Conservation (phyloP, 1,140 invertebrate genomes). For the Cotesia vestalis region DNA sequence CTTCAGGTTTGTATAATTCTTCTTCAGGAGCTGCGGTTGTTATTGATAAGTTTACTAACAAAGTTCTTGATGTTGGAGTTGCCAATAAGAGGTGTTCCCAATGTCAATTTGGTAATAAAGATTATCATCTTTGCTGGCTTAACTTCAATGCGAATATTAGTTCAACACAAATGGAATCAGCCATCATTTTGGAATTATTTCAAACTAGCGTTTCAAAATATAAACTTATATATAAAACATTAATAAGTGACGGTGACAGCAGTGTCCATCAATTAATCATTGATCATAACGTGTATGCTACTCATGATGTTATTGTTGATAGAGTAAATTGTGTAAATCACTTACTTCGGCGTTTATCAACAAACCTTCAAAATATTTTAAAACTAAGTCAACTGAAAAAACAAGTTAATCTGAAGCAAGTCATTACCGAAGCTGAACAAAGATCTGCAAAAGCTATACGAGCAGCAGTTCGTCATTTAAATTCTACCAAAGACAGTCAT, state of each 20-base stretch:
- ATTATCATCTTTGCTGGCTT: background rate
- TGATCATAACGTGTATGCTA: constrained; percentile 35
- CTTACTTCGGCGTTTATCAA: background rate
- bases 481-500: no score
- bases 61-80: background rate
- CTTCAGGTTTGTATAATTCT: background rate
- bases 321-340: constrained; percentile 41
- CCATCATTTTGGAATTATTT: background rate
- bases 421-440: no score
- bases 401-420: no score
- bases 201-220: background rate
- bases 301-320: constrained; percentile 41
- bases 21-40: background rate
- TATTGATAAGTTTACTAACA: background rate
- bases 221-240: constrained; percentile 37
- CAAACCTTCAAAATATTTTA: background rate
- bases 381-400: no score
- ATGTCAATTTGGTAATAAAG: background rate
- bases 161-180: background rate
- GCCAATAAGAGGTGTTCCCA: constrained; percentile 10
- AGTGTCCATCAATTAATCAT: constrained; percentile 40
- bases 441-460: no score
- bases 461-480: no score
- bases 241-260: constrained; percentile 48
- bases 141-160: background rate